These are phyloP conservation scores for Phorcus lineatus DNA, from an alignment of 2,888 invertebrate genomes.

Conservation along the genomic window DNA sequence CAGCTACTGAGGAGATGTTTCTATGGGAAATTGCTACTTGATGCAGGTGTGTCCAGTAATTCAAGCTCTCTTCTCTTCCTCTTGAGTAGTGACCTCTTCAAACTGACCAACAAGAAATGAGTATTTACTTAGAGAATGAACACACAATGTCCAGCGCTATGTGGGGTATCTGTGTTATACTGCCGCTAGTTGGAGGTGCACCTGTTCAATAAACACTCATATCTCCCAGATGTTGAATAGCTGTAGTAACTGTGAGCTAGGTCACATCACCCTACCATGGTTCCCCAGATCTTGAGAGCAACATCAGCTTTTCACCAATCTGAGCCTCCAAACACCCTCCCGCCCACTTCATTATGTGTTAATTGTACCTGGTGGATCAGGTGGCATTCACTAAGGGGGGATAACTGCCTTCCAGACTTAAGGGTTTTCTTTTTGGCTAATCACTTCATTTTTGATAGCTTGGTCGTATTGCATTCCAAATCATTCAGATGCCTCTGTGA, in stretches of 20 bases:
- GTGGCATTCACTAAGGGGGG: not conserved
- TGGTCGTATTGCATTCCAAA: too few relatives aligned
- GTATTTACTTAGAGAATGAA: not conserved
- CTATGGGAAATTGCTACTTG: too few relatives aligned
- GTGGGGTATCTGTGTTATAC: not conserved
- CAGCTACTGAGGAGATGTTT: too few relatives aligned
- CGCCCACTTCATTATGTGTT: constrained; percentile 2
- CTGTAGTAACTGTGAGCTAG: too few relatives aligned
- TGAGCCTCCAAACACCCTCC: not conserved
- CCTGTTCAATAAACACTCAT: not conserved
- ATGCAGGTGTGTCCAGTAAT: too few relatives aligned
- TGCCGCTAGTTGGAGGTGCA: not conserved
- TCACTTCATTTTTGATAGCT: too few relatives aligned
- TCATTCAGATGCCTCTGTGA: too few relatives aligned
- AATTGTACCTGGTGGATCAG: not conserved
- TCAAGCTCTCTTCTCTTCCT: too few relatives aligned
- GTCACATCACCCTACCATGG: not conserved
- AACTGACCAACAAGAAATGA: too few relatives aligned
- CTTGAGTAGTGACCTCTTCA: too few relatives aligned
- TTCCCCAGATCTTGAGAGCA: not conserved
- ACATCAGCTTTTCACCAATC: not conserved
- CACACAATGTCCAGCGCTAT: not conserved
- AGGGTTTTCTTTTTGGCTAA: too few relatives aligned
- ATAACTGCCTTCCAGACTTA: not conserved
- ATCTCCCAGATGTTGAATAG: not conserved